Evolutionary conservation across 2,888 invertebrate genomes (phyloP).

Genomic region (Spisula subtruncata): DNA sequence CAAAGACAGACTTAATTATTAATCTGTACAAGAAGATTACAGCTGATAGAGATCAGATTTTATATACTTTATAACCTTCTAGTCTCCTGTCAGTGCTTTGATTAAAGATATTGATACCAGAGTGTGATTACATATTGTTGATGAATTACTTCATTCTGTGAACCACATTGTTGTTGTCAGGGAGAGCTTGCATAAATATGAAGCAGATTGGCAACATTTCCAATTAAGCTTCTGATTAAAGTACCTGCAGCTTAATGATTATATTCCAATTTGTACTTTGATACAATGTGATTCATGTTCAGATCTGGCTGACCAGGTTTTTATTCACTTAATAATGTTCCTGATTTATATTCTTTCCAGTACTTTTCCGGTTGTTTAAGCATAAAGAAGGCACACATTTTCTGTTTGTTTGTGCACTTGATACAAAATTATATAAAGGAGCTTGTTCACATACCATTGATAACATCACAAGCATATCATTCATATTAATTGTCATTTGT

Average conservation of each 20-base stretch:
- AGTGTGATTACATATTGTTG: not conserved
- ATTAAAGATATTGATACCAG: not conserved
- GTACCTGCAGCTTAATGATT: not conserved
- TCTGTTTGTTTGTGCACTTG: constrained; percentile 10
- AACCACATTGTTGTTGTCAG: not conserved
- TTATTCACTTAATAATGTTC: not conserved
- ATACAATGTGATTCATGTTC: not conserved
- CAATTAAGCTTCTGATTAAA: constrained; percentile 9
- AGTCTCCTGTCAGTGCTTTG: constrained; percentile 2
- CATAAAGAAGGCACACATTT: not conserved
- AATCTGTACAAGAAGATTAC: constrained; percentile 27
- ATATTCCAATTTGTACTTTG: constrained; percentile 15
- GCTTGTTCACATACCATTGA: too few relatives aligned
- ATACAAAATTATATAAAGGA: not conserved
- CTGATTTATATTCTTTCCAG: not conserved
- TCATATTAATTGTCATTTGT: too few relatives aligned
- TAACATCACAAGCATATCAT: too few relatives aligned
- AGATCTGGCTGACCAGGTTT: not conserved
- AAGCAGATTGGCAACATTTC: constrained; percentile 2
- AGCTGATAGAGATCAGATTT: constrained; percentile 25
- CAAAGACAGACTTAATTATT: constrained; percentile 37
- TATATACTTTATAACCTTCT: constrained; percentile 34
- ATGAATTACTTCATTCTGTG: constrained; percentile 5
- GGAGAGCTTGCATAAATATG: not conserved
- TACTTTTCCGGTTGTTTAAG: not conserved